phyloP scores from a whole-genome alignment of 2,888 invertebrate genomes.

The Cosmorhoe ocellata region DNA sequence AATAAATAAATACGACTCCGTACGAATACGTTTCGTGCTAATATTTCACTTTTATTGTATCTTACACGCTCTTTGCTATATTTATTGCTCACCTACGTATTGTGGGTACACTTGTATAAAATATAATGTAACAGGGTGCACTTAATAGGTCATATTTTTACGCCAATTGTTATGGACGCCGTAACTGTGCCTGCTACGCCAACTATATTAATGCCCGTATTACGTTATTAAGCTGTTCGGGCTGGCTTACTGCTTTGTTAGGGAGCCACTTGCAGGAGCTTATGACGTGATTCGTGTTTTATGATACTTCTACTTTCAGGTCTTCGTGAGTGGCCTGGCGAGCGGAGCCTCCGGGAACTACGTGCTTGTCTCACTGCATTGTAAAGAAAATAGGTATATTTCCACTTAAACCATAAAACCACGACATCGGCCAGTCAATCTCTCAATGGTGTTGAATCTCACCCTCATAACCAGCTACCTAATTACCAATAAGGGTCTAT shows the following conservation, averaged over 20 bases:
- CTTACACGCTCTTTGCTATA: conserved; percentile 77
- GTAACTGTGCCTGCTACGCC: conserved; percentile 32
- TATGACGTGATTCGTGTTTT: conserved; percentile 25
- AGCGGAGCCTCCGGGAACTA: neutral
- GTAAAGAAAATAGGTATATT: too few species aligned
- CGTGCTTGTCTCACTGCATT: too few species aligned
- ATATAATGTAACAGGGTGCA: conserved; percentile 68
- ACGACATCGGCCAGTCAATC: too few species aligned
- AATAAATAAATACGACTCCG: conserved; percentile 64
- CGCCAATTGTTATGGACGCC: conserved; percentile 50
- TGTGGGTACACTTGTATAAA: conserved; percentile 70
- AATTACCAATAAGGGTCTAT: too few species aligned
- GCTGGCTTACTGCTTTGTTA: conserved; percentile 30
- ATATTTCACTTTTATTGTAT: conserved; percentile 82
- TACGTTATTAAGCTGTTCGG: conserved; percentile 37
- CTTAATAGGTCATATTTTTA: conserved; percentile 62
- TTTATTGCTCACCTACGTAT: conserved; percentile 76
- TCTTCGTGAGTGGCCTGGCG: conserved; percentile 6
- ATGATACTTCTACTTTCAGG: conserved; percentile 18
- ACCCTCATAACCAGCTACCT: too few species aligned
- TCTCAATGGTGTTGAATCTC: neutral
- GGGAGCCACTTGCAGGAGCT: conserved; percentile 26
- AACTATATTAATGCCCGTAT: conserved; percentile 38
- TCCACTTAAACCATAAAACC: too few species aligned
- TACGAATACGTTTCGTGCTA: conserved; percentile 73